These are phyloP conservation scores for Lutjanus erythropterus DNA, from an alignment of 2,113 vertebrate genomes.

Conservation along the genomic window DNA sequence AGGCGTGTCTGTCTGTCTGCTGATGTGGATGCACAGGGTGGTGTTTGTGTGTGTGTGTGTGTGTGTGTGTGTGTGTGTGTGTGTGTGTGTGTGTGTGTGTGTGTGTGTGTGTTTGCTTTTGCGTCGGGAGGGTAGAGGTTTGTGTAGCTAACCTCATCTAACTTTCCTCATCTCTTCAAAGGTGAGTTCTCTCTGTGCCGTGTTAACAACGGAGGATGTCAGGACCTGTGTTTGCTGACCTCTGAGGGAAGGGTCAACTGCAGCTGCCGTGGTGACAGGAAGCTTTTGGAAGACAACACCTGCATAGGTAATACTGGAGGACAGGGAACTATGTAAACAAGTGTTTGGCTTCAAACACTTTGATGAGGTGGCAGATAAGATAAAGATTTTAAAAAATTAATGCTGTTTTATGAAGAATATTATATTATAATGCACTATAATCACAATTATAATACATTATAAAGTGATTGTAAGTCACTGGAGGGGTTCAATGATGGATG, in stretches of 20 bases:
- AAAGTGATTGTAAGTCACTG: too few species aligned
- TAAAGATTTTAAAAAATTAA: neutral
- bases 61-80: neutral
- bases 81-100: slow-evolving; percentile 24
- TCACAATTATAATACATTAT: too few species aligned
- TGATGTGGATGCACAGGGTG: slow-evolving; percentile 10
- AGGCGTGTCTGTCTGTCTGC: slow-evolving; percentile 29
- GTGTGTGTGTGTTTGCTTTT: slow-evolving; percentile 12
- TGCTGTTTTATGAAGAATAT: neutral
- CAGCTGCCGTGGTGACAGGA: slow-evolving; percentile 92
- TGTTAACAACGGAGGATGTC: slow-evolving; percentile 94
- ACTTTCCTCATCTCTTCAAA: slow-evolving; percentile 59
- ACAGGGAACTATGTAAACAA: neutral
- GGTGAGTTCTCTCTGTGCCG: slow-evolving; percentile 94
- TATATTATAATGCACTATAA: too few species aligned
- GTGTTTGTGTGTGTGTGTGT: neutral
- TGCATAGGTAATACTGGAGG: slow-evolving; percentile 88
- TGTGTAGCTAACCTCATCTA: neutral
- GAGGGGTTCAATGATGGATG: too few species aligned
- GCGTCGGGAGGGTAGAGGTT: neutral
- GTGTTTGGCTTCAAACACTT: neutral
- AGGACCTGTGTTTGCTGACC: slow-evolving; percentile 94
- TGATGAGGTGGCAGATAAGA: neutral
- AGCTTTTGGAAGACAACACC: slow-evolving; percentile 93
- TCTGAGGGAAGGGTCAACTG: slow-evolving; percentile 95